Evolutionary conservation across 2,797 vertebrate species (phyloP).

Genomic region (Synanceia verrucosa): DNA sequence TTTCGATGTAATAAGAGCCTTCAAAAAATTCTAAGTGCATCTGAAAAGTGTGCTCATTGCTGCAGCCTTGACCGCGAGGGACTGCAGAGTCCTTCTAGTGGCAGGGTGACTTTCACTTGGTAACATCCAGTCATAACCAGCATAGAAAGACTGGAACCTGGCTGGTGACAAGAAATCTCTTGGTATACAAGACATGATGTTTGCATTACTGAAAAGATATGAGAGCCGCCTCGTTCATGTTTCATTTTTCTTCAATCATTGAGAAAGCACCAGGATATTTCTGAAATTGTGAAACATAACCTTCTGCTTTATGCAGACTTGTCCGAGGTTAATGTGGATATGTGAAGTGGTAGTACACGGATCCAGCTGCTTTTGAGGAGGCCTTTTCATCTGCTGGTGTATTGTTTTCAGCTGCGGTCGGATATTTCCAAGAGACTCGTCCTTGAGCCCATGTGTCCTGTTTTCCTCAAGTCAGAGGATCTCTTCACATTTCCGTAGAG

Average conservation of each 20-base stretch:
- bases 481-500: not conserved
- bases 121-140: not conserved
- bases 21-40: too few species aligned
- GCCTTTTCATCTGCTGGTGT: not conserved
- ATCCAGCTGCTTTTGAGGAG: slow-evolving; percentile 11
- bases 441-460: slow-evolving; percentile 1
- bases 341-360: not conserved
- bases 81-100: not conserved
- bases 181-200: too few species aligned
- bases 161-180: not conserved
- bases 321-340: not conserved
- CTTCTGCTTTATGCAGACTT: not conserved
- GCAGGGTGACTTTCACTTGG: not conserved
- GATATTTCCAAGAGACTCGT: not conserved
- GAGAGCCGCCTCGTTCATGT: not conserved
- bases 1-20: too few species aligned
- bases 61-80: too few species aligned
- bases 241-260: not conserved
- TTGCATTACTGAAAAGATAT: not conserved
- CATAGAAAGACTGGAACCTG: not conserved
- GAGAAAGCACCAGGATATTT: not conserved
- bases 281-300: not conserved
- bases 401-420: not conserved
- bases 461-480: not conserved
- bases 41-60: too few species aligned